These are phyloP conservation scores for Ginglymostoma cirratum DNA, from an alignment of 2,113 vertebrate species.

Conservation along the genomic window DNA sequence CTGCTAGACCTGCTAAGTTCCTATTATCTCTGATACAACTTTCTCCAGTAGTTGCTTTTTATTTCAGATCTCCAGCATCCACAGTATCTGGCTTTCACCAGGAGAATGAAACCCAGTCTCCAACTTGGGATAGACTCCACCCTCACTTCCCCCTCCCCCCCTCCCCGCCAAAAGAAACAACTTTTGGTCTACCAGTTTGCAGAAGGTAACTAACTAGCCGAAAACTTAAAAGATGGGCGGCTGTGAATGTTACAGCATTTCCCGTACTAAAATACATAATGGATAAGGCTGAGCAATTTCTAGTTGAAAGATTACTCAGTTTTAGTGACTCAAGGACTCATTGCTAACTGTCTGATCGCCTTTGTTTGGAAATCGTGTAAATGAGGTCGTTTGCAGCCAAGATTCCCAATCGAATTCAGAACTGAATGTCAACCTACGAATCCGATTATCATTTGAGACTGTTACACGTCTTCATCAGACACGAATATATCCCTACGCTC, in stretches of 20 bases:
- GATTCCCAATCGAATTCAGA: background rate
- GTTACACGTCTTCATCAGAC: background rate
- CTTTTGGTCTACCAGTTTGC: background rate
- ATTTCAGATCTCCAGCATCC: too few species aligned
- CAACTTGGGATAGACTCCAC: background rate
- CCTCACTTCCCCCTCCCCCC: too few species aligned
- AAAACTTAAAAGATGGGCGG: background rate
- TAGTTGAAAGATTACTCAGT: background rate
- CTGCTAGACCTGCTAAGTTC: too few species aligned
- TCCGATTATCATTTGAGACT: background rate
- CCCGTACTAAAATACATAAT: background rate
- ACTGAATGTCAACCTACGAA: background rate
- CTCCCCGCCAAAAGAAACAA: background rate
- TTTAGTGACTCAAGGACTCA: background rate
- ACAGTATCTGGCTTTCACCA: too few species aligned
- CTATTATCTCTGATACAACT: too few species aligned
- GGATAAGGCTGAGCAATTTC: background rate
- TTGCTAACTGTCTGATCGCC: background rate
- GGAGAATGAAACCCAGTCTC: background rate
- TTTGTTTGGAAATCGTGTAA: background rate
- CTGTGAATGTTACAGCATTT: background rate
- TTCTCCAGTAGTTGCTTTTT: too few species aligned
- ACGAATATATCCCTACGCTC: background rate
- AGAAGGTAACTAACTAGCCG: background rate
- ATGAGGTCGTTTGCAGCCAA: background rate